phyloP scores from a whole-genome alignment of 2,113 vertebrate genomes.

The Notarius quadriscutis region DNA sequence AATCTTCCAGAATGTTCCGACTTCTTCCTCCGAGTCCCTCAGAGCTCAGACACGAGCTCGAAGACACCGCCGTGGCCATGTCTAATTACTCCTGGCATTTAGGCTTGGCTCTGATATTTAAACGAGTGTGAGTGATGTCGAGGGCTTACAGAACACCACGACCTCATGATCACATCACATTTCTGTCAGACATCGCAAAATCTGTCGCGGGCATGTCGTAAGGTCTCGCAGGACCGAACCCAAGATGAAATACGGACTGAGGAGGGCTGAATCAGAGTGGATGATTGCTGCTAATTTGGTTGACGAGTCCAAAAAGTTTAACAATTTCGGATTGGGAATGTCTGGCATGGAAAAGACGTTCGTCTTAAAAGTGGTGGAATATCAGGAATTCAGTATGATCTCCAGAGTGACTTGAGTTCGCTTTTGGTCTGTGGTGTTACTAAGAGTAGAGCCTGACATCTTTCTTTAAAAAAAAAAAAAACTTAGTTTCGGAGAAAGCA shows the following conservation, averaged over 20 bases:
- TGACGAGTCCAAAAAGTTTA: neutral
- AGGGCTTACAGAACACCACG: constrained; percentile 43
- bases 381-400: neutral
- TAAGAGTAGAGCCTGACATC: neutral
- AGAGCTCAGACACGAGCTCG: constrained; percentile 27
- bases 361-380: neutral
- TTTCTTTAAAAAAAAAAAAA: neutral
- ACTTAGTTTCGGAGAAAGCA: neutral
- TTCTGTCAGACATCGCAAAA: constrained; percentile 12
- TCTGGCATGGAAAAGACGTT: too few species aligned
- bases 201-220: constrained; percentile 6
- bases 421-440: neutral
- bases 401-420: neutral
- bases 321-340: neutral
- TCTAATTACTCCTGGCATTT: constrained; percentile 59
- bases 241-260: neutral
- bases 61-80: constrained; percentile 32
- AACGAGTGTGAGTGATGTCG: constrained; percentile 45
- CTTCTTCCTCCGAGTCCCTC: constrained; percentile 32
- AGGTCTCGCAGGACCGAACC: neutral
- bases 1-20: neutral
- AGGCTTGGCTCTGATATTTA: constrained; percentile 56
- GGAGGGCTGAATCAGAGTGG: neutral
- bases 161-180: constrained; percentile 52
- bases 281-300: neutral